phyloP scores from a whole-genome alignment of 2,888 invertebrate genomes.

The Deilephila elpenor region DNA sequence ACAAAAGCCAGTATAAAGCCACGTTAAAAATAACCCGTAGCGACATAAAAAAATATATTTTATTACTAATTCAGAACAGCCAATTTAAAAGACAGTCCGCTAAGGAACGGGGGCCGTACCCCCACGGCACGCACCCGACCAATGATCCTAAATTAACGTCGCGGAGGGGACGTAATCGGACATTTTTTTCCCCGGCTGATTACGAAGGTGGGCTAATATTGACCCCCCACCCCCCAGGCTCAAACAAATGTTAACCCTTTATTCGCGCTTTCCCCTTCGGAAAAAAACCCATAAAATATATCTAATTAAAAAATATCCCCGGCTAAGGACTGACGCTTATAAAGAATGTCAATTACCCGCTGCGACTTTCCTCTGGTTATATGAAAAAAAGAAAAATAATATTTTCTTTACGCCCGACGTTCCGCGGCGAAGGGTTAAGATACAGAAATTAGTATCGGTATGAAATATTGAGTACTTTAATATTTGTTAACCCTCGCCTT shows the following conservation, averaged over 20 bases:
- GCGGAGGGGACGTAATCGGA: conserved; percentile 79
- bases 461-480: conserved; percentile 85
- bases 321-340: conserved; percentile 83
- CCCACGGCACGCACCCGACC: conserved; percentile 67
- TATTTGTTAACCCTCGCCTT: conserved; percentile 58
- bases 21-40: conserved; percentile 14
- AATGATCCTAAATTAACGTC: conserved; percentile 84
- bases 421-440: conserved; percentile 82
- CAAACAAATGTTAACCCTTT: conserved; percentile 85
- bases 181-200: conserved; percentile 83
- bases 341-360: conserved; percentile 85
- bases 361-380: conserved; percentile 69
- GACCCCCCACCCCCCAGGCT: conserved; percentile 73
- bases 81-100: conserved; percentile 67
- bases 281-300: conserved; percentile 85
- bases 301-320: conserved; percentile 86
- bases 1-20: neutral
- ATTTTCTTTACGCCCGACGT: conserved; percentile 77
- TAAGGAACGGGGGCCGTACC: conserved; percentile 44
- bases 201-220: conserved; percentile 83
- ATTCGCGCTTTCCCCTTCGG: conserved; percentile 77
- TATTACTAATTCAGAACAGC: conserved; percentile 61
- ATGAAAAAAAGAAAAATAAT: conserved; percentile 36
- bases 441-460: conserved; percentile 84
- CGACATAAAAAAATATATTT: conserved; percentile 40